Evolutionary conservation across 2,113 vertebrate species (phyloP).

Genomic region (Pelvicachromis taeniatus): DNA sequence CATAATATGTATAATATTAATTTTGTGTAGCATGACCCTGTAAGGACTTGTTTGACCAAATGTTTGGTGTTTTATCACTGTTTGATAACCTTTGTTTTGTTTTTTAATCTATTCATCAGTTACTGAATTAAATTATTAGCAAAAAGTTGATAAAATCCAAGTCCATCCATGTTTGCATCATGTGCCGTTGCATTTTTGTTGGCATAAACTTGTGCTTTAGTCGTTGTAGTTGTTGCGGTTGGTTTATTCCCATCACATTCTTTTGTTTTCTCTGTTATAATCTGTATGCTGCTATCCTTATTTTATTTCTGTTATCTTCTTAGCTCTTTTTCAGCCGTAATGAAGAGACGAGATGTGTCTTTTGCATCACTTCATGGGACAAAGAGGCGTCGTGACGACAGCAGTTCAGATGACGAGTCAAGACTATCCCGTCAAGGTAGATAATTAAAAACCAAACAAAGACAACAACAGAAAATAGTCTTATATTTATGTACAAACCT

Average conservation of each 20-base stretch:
- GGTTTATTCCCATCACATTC: neutral
- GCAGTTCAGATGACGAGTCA: conserved; percentile 62
- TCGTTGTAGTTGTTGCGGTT: neutral
- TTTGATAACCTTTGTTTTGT: neutral
- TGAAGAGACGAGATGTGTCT: conserved; percentile 60
- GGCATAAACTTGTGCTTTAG: neutral
- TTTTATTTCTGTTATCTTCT: neutral
- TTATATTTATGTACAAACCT: neutral
- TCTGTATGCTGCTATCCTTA: neutral
- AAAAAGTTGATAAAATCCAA: neutral
- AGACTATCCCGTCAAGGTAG: conserved; percentile 52
- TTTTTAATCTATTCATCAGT: neutral
- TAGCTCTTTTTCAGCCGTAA: conserved; percentile 39
- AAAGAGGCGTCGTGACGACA: conserved; percentile 38
- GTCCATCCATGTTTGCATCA: neutral
- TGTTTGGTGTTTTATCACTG: neutral
- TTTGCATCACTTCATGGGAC: conserved; percentile 18
- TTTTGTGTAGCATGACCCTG: neutral
- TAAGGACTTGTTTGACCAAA: neutral
- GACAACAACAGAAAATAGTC: neutral
- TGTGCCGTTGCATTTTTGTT: neutral
- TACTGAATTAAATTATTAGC: neutral
- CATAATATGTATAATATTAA: neutral
- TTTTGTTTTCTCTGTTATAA: neutral
- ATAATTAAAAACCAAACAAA: neutral